Evolutionary conservation across 2,113 vertebrate genomes (phyloP), one percentile per base, ranked within the genome.

Genomic region (Melanerpes aurifrons): DNA sequence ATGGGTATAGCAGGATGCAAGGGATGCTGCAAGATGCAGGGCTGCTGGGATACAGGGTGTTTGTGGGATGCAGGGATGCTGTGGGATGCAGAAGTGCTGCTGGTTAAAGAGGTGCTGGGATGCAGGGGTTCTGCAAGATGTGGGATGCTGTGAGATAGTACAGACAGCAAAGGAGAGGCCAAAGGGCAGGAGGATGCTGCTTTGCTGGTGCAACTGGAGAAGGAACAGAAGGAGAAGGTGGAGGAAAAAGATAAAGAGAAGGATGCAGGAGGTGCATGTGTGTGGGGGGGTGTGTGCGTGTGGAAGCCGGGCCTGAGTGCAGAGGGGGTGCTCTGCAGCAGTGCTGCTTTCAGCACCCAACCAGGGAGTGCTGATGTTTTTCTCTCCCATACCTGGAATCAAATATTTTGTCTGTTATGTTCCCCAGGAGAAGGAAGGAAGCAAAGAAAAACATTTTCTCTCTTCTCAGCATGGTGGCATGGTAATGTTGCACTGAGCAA

Each of bases 311-410:
- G 81, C 29, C 31, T 5, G 0, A 29, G 25, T 16, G 61, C 29
- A 48, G 37, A 22, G 0, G 1, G 50, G 66, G 24, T 50, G 31
- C 53, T 75, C 45, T 2, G 0, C 2, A 1, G 21, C 76, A 73
- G 29, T 0, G 6, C 43, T 28, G 92, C 61, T 69, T 43, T 31
- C 43, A 58, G 16, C 9, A 29, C 16, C 61, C 32, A 29, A 29
- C 18, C 0, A 1, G 31, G 19, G 62, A 22, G 43, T 8, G 22
- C 18, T 0, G 0, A 10, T 24, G 7, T 5, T 31, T 79, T 90
- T 54, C 28, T 79, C 48, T 64, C 56, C 10, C 31, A 2, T 31
- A 11, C 43, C 77, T 48, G 28, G 45, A 56, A 70, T 50, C 5
- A 50, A 28, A 29, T 20, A 18, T 48, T 84, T 35, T 19, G 12